Evolutionary conservation across 2,113 vertebrate genomes (phyloP).

Genomic region (Bos indicus): DNA sequence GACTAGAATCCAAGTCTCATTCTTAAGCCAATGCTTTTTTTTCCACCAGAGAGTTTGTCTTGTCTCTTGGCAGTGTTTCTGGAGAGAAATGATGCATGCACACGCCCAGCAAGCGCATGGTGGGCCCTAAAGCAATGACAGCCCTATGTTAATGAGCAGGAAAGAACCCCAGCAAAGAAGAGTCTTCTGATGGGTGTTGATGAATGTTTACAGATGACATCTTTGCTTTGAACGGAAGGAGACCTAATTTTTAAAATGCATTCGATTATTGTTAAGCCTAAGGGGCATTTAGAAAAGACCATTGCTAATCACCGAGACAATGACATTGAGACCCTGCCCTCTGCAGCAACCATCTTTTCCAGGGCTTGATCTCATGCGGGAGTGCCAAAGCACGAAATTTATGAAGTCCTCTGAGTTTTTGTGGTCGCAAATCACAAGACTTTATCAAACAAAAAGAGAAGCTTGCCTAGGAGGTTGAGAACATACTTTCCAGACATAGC

Average conservation of each 20-base stretch:
- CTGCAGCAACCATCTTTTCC: background rate
- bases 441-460: conserved; percentile 65
- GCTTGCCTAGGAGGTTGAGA: conserved; percentile 63
- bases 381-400: conserved; percentile 37
- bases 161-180: background rate
- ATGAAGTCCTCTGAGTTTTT: conserved; percentile 51
- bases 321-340: background rate
- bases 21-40: background rate
- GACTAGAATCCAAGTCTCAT: background rate
- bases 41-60: background rate
- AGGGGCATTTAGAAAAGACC: conserved; percentile 19
- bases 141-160: background rate
- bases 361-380: background rate
- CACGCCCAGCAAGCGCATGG: fast-evolving
- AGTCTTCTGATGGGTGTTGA: background rate
- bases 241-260: conserved; percentile 50
- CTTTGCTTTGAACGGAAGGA: conserved; percentile 27
- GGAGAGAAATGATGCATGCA: background rate
- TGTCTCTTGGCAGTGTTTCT: background rate
- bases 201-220: background rate
- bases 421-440: conserved; percentile 64
- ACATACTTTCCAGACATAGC: conserved; percentile 54
- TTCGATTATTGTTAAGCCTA: background rate
- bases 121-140: background rate
- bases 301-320: background rate